Percentiles rank a stretch among this genome's conserved stretches.
phyloP scores from a whole-genome alignment of 1,140 invertebrate genomes.

The Halyomorpha halys region DNA sequence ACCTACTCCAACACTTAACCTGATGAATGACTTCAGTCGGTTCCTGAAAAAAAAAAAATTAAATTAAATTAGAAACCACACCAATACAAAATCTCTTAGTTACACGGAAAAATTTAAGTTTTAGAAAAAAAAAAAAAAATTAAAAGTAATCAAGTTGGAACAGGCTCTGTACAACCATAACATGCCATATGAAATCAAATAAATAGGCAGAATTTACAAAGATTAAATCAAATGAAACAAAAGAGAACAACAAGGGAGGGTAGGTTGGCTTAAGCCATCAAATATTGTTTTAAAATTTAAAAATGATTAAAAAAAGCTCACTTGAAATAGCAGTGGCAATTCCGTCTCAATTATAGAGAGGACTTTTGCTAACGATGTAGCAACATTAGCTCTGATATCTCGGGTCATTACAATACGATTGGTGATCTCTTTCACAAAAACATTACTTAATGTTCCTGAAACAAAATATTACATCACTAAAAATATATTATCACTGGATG shows the following conservation, averaged over 20 bases:
- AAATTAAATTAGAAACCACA: too few species aligned
- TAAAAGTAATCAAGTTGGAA: too few species aligned
- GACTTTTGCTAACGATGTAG: conserved; percentile 45
- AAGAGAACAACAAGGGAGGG: too few species aligned
- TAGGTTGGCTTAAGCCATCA: too few species aligned
- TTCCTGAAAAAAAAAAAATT: conserved; percentile 39
- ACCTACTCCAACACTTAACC: conserved; percentile 66
- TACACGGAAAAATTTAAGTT: background rate
- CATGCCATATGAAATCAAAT: too few species aligned
- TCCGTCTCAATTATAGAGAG: conserved; percentile 46
- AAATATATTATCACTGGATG: background rate
- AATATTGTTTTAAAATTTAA: too few species aligned
- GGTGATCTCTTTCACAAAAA: conserved; percentile 50
- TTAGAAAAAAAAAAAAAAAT: too few species aligned
- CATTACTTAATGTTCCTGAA: conserved; percentile 48
- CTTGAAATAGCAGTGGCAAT: conserved; percentile 45
- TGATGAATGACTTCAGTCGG: conserved; percentile 41
- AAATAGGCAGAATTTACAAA: too few species aligned
- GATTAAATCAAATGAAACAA: too few species aligned
- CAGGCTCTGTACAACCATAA: too few species aligned
- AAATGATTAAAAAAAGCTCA: conserved; percentile 34
- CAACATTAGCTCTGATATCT: conserved; percentile 54
- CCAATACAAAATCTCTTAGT: background rate
- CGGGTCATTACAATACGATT: conserved; percentile 46
- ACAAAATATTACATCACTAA: conserved; percentile 23